Evolutionary conservation across 2,797 vertebrate genomes (phyloP), one percentile per base, ranked within the genome.

Genomic region (Brachyalestes nurse): DNA sequence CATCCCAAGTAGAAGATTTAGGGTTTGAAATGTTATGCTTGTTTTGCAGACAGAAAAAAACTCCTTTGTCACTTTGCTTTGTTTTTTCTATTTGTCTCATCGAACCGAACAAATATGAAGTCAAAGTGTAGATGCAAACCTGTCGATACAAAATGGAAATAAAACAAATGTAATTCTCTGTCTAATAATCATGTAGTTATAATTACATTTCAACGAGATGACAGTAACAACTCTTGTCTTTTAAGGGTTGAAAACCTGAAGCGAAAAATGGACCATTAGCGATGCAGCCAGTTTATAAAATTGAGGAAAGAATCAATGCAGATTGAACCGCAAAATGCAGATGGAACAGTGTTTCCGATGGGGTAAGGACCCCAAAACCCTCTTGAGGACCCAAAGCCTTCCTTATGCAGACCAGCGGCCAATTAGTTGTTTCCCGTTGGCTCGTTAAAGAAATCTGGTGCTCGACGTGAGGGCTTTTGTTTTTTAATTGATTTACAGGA

Each of bases 401-500:
- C 78, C 83, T 86, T 72, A 83, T 76, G 76, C 83, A 82, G 84
- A 89, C 91, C 90, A 87, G 86, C 88, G 85, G 91, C 94, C 94
- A 91, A 88, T 92, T 94, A 94, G 92, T 93, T 90, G 82, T 93
- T 93, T 93, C 91, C 92, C 93, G 88, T 87, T 86, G 86, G 89
- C 86, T 92, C 90, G 94, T 95, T 94, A 94, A 91, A 92, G 91
- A 91, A 91, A 94, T 95, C 93, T 90, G 92, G 90, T 73, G 64
- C 91, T 76, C 90, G 79, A 89, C 92, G 90, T 91, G 85, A 89
- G 85, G 88, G 94, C 94, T 94, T 95, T 87, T 95, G 95, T 94
- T 96, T 94, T 93, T 92, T 95, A 94, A 95, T 95, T 96, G 95
- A 95, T 95, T 96, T 93, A 93, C 90, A 88, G 93, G 92, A 92